Evolutionary conservation across 1,140 invertebrate genomes (phyloP).

Genomic region (Pseudomyrmex pallidus): DNA sequence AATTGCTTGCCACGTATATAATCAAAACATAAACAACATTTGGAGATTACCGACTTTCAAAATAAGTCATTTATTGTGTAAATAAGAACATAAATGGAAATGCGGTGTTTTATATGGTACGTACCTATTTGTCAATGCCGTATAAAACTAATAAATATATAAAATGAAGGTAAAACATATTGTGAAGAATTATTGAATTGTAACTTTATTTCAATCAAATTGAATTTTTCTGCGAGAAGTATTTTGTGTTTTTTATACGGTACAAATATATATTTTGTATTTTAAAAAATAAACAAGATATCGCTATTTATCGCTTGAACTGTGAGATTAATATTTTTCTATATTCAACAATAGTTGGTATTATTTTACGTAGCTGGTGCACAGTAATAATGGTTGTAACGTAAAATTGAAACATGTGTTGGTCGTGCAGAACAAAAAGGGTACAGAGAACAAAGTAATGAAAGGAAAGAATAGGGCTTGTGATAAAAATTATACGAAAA

Average conservation of each 20-base stretch:
- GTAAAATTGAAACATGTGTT: neutral
- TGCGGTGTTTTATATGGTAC: neutral
- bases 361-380: neutral
- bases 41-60: neutral
- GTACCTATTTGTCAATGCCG: too few species aligned
- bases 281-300: neutral
- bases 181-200: neutral
- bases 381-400: neutral
- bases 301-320: neutral
- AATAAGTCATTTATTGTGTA: neutral
- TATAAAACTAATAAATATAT: neutral
- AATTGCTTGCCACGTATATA: neutral
- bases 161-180: neutral
- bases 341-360: neutral
- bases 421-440: neutral
- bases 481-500: constrained; percentile 32
- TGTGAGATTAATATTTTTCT: neutral
- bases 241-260: neutral
- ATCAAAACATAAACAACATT: constrained; percentile 5
- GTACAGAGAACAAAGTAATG: neutral
- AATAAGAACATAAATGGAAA: neutral
- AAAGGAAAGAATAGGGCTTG: neutral
- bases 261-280: neutral
- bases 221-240: neutral
- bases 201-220: neutral